Evolutionary conservation across 2,888 invertebrate genomes (phyloP).

Genomic region (Tyria jacobaeae): DNA sequence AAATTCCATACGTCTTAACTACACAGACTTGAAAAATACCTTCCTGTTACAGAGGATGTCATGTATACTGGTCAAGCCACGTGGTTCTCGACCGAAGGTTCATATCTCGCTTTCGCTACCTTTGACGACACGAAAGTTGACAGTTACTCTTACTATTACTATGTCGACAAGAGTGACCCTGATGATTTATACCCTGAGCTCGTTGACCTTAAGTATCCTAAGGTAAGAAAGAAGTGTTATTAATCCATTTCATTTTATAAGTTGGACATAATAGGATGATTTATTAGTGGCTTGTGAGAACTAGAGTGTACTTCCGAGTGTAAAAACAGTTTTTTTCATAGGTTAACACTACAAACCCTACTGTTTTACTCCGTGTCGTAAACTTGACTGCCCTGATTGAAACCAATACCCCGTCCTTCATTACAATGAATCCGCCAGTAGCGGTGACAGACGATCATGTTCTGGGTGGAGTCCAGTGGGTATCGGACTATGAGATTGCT

Average conservation of each 20-base stretch:
- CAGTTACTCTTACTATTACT: conserved; percentile 89
- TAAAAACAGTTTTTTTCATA: conserved; percentile 52
- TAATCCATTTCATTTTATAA: too few species aligned
- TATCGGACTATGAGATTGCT: conserved; percentile 87
- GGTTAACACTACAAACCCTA: conserved; percentile 91
- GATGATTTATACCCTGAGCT: conserved; percentile 89
- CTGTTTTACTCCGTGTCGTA: conserved; percentile 88
- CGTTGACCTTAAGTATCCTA: conserved; percentile 89
- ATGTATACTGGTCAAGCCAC: conserved; percentile 90
- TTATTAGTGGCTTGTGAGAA: background rate
- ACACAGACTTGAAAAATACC: background rate
- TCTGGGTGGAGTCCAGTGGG: conserved; percentile 91
- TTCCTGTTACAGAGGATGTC: conserved; percentile 90
- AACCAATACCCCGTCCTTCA: conserved; percentile 55
- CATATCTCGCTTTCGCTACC: conserved; percentile 89
- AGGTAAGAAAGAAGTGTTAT: conserved; percentile 81
- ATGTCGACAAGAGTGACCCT: conserved; percentile 86
- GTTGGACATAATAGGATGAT: too few species aligned
- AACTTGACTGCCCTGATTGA: conserved; percentile 73
- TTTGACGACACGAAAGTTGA: conserved; percentile 90
- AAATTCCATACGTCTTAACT: too few species aligned
- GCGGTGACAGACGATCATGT: conserved; percentile 88
- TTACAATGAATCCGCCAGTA: conserved; percentile 78
- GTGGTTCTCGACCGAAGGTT: conserved; percentile 93
- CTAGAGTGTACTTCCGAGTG: too few species aligned